Base-by-base conservation (phyloP, 2,797 vertebrate species). In the Sorex maritimensis region DNA sequence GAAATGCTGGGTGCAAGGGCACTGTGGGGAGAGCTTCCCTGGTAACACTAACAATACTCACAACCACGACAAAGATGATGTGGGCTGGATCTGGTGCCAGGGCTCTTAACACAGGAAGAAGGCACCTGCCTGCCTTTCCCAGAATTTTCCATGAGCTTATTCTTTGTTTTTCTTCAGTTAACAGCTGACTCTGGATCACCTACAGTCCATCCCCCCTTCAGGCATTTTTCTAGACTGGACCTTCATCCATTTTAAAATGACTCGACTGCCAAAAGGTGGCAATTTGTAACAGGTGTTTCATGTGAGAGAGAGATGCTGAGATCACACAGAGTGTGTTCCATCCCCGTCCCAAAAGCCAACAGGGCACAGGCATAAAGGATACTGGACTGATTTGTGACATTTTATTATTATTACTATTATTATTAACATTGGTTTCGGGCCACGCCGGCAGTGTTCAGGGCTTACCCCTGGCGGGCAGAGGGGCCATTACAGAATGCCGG, bases 1-100 rank as follows among this genome's bases (percentile, higher is more conserved):
- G 38, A 34, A 49, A 19, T 0, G 21, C n/a, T 15, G 30, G 55
- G 34, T 5, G 6, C 26, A 5, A 44, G 67, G 38, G 15, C 14
- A 15, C 10, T 0, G 13, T 4, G 2, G 0, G 30, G 3, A 1
- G 19, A 19, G 21, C 5, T 81, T 61, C 58, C 58, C 21, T 23
- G 21, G 58, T 61, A 23, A 61, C 19, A 61, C 17, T 61, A 23
- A 21, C 19, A 58, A 58, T 7, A 61, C 1, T 7, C 17, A 19
- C 21, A 17, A 61, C 41, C 41, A 44, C 6, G 17, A 61, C 21
- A 6, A 61, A 61, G 21, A 4, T 61, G 15, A 23, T 19, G 7
- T 61, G 58, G 58, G 58, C 15, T 17, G 6, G 58, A 61, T 21
- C 58, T 61, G 6, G 58, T 61, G 58, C 21, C 58, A 49, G 6